Percentiles rank a stretch among this genome's conserved stretches.
phyloP scores from a whole-genome alignment of 1,140 invertebrate species.

The Lordiphosa mommai region DNA sequence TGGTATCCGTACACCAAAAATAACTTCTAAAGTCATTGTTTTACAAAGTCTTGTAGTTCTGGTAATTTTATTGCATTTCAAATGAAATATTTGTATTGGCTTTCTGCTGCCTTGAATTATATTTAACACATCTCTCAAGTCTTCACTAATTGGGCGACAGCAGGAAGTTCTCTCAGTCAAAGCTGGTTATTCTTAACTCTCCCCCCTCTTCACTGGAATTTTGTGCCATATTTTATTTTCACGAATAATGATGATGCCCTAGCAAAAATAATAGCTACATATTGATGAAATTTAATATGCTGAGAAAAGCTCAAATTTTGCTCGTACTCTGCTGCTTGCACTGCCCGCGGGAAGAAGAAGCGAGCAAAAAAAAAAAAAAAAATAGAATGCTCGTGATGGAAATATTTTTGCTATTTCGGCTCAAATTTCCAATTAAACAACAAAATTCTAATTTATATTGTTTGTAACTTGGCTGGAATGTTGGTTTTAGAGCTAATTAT shows the following conservation, averaged over 20 bases:
- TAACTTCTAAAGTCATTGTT: too few relatives aligned
- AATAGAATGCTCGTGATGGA: not conserved
- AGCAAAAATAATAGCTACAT: slow-evolving; percentile 54
- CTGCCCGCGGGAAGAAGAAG: not conserved
- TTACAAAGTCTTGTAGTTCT: too few relatives aligned
- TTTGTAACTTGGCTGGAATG: slow-evolving; percentile 27
- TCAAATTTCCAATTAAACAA: slow-evolving; percentile 75
- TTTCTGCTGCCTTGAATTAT: too few relatives aligned
- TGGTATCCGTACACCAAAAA: too few relatives aligned
- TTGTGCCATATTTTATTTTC: slow-evolving; percentile 46
- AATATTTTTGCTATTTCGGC: slow-evolving; percentile 45
- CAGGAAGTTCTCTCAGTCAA: too few relatives aligned
- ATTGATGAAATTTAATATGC: slow-evolving; percentile 72
- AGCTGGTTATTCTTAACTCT: too few relatives aligned
- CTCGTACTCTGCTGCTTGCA: not conserved
- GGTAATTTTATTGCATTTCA: too few relatives aligned
- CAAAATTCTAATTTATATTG: slow-evolving; percentile 69
- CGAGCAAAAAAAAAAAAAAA: slow-evolving; percentile 1
- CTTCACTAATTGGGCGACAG: too few relatives aligned
- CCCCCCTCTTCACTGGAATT: too few relatives aligned
- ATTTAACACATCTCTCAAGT: too few relatives aligned
- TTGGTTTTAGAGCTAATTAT: slow-evolving; percentile 55
- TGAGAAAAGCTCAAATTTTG: slow-evolving; percentile 67
- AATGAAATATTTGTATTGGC: too few relatives aligned
- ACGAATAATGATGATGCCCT: slow-evolving; percentile 59